Base-by-base conservation (phyloP, 2,113 vertebrate genomes). In the Heterotis niloticus region DNA sequence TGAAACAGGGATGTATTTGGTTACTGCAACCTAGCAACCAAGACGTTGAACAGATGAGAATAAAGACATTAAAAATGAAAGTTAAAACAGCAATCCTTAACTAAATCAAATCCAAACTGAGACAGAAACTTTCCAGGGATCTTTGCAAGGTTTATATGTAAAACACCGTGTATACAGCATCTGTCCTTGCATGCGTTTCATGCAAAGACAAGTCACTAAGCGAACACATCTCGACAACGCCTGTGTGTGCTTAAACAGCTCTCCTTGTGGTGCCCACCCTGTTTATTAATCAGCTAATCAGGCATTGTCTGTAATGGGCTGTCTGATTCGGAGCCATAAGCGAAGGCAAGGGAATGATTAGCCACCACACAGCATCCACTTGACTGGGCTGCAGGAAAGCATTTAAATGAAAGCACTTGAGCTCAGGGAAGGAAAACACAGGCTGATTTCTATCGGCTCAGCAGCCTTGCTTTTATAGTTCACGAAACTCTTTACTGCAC, bases 271-370 rank as follows among this genome's bases (percentile, higher is more conserved):
- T 83, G 81, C 82, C 85, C 83, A 67, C 82, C 84, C 88, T 89
- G 90, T 92, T 93, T 93, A 92, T 92, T 93, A 93, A 93, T 93
- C 91, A 92, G 91, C 91, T 93, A 93, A 93, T 93, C 92, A 93
- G 89, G 92, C 90, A 91, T 89, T 91, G 90, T 90, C 90, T 90
- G 89, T 93, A 92, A 93, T 92, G 90, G 89, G 85, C 84, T 88
- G 89, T 86, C 90, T 93, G 91, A 93, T 91, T 93, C 91, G 86
- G 73, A 17, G 12, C 88, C 91, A 90, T 92, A 92, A 92, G 86
- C 90, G 90, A 44, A 90, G 87, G 88, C 86, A 86, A 83, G 84
- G 90, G 88, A 92, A 92, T 89, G 89, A 93, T 92, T 92, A 92
- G 87, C 89, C 86, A 85, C 76, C 71, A 76, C 82, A 76, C 83